phyloP scores from a whole-genome alignment of 2,113 vertebrate genomes.

The Pica pica region DNA sequence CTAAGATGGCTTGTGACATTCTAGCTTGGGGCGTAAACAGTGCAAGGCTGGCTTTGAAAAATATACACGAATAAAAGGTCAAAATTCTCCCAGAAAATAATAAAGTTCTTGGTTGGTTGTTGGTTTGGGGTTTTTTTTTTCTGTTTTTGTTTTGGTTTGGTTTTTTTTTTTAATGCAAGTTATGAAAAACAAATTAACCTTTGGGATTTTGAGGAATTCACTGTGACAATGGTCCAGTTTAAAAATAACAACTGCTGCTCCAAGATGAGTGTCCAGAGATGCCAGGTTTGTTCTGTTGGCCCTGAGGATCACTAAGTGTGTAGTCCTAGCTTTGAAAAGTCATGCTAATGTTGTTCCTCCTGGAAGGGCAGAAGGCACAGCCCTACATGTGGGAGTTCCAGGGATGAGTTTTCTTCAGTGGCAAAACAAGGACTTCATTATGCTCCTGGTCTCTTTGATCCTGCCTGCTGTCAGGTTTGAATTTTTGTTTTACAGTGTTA shows the following conservation, averaged over 20 bases:
- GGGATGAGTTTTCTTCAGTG: background rate
- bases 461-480: background rate
- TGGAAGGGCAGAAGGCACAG: background rate
- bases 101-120: background rate
- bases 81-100: conserved; percentile 42
- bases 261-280: background rate
- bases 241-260: conserved; percentile 1
- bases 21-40: conserved; percentile 56
- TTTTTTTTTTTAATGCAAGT: background rate
- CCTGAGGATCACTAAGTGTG: background rate
- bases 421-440: background rate
- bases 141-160: no score
- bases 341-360: background rate
- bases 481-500: background rate
- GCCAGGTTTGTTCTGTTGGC: background rate
- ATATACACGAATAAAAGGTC: conserved; percentile 65
- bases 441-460: background rate
- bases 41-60: conserved; percentile 22
- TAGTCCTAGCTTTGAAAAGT: background rate
- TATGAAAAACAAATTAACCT: conserved; percentile 65
- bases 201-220: conserved; percentile 32
- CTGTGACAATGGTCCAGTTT: conserved; percentile 31
- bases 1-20: conserved; percentile 53
- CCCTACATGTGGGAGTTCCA: background rate
- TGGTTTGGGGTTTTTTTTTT: background rate